Evolutionary conservation across 1,140 invertebrate genomes (phyloP).

Genomic region (Pseudobourletiella spinata): DNA sequence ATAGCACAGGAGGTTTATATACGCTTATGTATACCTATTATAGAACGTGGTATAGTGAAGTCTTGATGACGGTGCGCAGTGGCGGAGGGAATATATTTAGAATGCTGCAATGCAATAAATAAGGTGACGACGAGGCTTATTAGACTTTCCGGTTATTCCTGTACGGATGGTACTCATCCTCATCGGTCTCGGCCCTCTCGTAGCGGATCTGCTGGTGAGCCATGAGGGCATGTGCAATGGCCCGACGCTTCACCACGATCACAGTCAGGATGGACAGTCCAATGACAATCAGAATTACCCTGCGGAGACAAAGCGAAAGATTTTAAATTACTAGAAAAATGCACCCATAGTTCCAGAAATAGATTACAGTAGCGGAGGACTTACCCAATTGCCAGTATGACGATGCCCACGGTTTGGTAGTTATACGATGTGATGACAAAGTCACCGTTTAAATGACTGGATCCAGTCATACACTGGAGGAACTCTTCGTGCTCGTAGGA

Average conservation of each 20-base stretch:
- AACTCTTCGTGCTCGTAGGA: conserved; percentile 18
- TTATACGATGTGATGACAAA: background rate
- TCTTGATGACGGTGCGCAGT: too few species aligned
- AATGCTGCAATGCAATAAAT: background rate
- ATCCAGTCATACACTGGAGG: conserved; percentile 12
- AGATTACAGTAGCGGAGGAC: too few species aligned
- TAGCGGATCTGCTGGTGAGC: conserved; percentile 31
- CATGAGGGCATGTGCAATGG: conserved; percentile 25
- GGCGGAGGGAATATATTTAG: too few species aligned
- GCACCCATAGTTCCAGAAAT: background rate
- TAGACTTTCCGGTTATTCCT: background rate
- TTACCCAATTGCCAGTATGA: conserved; percentile 32
- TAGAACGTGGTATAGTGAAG: too few species aligned
- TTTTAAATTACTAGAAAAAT: background rate
- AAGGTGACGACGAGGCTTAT: background rate
- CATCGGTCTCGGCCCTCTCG: conserved; percentile 28
- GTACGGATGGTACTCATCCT: conserved; percentile 12
- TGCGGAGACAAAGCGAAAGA: conserved; percentile 7
- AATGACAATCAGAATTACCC: conserved; percentile 25
- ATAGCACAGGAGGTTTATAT: too few species aligned
- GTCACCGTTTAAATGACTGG: background rate
- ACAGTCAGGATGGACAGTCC: conserved; percentile 28
- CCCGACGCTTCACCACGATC: conserved; percentile 28
- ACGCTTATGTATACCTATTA: too few species aligned
- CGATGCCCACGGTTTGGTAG: conserved; percentile 21